Conservation (phyloP, 1,140 invertebrate species). For the Cyclina sinensis region DNA sequence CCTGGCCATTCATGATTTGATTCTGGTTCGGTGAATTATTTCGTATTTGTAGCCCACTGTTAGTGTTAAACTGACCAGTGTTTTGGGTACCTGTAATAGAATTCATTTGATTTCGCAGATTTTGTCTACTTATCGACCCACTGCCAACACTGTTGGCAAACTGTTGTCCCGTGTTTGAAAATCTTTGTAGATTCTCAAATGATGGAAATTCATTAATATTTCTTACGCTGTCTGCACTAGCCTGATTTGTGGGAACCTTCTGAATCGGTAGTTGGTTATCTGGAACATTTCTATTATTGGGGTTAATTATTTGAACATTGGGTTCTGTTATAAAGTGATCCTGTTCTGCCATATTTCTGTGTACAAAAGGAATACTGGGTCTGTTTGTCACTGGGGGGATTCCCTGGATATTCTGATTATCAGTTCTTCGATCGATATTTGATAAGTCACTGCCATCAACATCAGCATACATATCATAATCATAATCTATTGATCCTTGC, state of each 20-base stretch:
- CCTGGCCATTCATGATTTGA: not conserved
- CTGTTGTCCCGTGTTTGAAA: not conserved
- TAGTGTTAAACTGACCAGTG: not conserved
- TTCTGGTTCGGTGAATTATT: not conserved
- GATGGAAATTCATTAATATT: not conserved
- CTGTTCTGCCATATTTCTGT: not conserved
- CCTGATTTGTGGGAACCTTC: not conserved
- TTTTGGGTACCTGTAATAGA: not conserved
- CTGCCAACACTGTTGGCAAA: not conserved
- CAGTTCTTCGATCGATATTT: too few relatives aligned
- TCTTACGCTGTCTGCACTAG: not conserved
- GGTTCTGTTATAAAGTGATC: conserved; percentile 23
- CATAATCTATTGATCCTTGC: not conserved
- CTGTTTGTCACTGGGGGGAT: not conserved
- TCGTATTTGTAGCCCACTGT: not conserved
- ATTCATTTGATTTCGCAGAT: not conserved
- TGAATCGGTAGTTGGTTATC: not conserved
- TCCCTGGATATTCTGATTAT: too few relatives aligned
- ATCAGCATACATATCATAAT: conserved; percentile 38
- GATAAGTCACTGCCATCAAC: not conserved
- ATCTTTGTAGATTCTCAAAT: not conserved
- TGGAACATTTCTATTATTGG: not conserved
- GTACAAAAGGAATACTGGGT: not conserved
- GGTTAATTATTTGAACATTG: conserved; percentile 36
- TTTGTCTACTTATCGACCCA: not conserved